phyloP scores from a whole-genome alignment of 1,140 invertebrate species.

The Drosophila ficusphila region DNA sequence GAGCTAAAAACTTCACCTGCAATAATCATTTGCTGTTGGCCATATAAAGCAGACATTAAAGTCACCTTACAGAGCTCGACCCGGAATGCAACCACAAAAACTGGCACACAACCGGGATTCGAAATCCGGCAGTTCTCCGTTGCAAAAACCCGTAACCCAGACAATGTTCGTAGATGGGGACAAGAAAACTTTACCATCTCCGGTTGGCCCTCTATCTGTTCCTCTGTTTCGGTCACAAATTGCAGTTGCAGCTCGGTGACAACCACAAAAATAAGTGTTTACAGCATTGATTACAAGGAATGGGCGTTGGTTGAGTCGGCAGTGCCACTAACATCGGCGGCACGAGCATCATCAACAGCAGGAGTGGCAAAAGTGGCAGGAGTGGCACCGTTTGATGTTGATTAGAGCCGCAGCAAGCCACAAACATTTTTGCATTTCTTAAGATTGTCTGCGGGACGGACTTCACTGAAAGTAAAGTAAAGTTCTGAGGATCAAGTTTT shows the following conservation, averaged over 20 bases:
- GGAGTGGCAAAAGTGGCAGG: slow-evolving; percentile 14
- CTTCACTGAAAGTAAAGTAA: background rate
- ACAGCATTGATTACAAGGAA: slow-evolving; percentile 81
- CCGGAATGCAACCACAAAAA: slow-evolving; percentile 34
- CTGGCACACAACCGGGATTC: slow-evolving; percentile 24
- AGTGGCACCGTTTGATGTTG: slow-evolving; percentile 52
- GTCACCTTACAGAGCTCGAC: slow-evolving; percentile 25
- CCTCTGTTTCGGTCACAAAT: slow-evolving; percentile 36
- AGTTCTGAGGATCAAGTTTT: too few species aligned
- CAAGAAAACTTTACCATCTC: slow-evolving; percentile 23
- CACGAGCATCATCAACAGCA: slow-evolving; percentile 19
- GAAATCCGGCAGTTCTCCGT: slow-evolving; percentile 7
- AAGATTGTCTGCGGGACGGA: slow-evolving; percentile 18
- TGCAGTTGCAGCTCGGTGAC: slow-evolving; percentile 45
- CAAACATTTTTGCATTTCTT: slow-evolving; percentile 74
- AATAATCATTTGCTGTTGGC: slow-evolving; percentile 57
- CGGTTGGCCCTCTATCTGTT: slow-evolving; percentile 1
- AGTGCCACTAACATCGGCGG: slow-evolving; percentile 14
- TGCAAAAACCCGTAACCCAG: slow-evolving; percentile 38
- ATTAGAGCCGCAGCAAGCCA: slow-evolving; percentile 58
- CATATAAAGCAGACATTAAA: slow-evolving; percentile 61
- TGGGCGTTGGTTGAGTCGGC: slow-evolving; percentile 42
- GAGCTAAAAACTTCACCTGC: slow-evolving; percentile 40
- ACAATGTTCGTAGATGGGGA: slow-evolving; percentile 30
- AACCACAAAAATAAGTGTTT: slow-evolving; percentile 83